These are phyloP conservation scores for Cheirogaleus medius DNA, from an alignment of 2,113 vertebrate genomes.

Conservation along the genomic window DNA sequence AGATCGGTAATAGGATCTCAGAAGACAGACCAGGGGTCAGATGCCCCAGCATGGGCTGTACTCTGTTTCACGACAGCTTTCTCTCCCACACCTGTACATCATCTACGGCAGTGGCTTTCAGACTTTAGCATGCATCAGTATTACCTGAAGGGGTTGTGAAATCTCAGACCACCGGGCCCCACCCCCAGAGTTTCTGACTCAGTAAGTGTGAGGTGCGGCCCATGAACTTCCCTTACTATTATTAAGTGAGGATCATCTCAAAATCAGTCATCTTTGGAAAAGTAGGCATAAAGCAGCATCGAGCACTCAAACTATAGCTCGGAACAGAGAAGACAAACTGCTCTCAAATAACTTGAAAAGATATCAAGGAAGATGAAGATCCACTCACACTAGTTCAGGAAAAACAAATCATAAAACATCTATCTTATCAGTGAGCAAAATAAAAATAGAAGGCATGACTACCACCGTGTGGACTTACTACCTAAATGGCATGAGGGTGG, in stretches of 20 bases:
- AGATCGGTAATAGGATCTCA: background rate
- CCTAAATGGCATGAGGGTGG: background rate
- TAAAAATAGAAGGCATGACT: background rate
- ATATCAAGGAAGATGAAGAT: background rate
- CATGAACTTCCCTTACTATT: background rate
- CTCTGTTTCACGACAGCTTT: background rate
- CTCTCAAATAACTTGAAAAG: background rate
- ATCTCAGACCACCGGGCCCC: background rate
- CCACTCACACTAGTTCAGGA: background rate
- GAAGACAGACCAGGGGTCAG: background rate
- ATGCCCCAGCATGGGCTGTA: fast-evolving
- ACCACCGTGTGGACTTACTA: background rate
- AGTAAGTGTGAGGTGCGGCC: background rate
- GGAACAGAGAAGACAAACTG: background rate
- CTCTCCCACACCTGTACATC: background rate
- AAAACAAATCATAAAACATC: background rate
- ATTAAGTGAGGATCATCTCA: background rate
- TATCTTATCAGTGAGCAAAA: background rate
- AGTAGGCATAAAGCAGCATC: background rate
- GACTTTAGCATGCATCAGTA: background rate
- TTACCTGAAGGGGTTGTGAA: background rate
- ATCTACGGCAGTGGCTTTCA: background rate
- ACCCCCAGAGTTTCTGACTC: background rate
- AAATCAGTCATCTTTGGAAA: background rate
- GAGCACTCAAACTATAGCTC: background rate